These are phyloP conservation scores for Dryoscopus gambensis DNA, from an alignment of 2,113 vertebrate species.

Conservation along the genomic window DNA sequence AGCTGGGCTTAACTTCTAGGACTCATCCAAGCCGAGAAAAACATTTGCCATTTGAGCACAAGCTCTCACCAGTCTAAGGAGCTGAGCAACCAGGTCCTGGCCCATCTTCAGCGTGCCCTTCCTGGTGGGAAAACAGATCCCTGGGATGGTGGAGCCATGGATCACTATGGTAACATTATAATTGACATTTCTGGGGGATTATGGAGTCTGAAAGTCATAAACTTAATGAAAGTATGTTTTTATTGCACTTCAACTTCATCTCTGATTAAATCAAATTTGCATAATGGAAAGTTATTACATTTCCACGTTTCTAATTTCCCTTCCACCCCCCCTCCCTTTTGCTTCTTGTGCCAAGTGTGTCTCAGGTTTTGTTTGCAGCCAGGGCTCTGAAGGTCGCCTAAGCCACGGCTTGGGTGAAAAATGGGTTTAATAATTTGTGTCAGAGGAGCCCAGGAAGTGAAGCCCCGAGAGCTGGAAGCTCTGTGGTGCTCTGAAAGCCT, in stretches of 20 bases:
- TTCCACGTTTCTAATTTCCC: conserved; percentile 73
- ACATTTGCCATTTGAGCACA: not conserved
- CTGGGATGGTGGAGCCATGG: conserved; percentile 20
- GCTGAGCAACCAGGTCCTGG: not conserved
- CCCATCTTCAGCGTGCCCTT: not conserved
- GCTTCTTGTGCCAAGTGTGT: conserved; percentile 8
- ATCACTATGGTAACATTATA: conserved; percentile 71
- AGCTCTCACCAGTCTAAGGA: not conserved
- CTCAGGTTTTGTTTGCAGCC: conserved; percentile 36
- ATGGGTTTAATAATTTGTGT: conserved; percentile 54
- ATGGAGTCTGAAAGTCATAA: conserved; percentile 72
- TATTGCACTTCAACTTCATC: conserved; percentile 74
- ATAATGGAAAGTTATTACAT: conserved; percentile 81
- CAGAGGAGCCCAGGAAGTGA: not conserved
- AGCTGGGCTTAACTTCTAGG: not conserved
- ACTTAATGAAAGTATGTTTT: conserved; percentile 81
- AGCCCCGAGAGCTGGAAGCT: not conserved
- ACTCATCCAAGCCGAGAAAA: not conserved
- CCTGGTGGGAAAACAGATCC: not conserved
- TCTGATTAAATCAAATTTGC: conserved; percentile 81
- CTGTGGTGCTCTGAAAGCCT: not conserved
- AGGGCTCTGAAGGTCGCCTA: not conserved
- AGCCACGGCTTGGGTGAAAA: not conserved
- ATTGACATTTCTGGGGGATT: conserved; percentile 64
- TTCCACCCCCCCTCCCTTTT: not conserved